Evolutionary conservation across 2,113 vertebrate species (phyloP).

Genomic region (Mystacornis crossleyi): DNA sequence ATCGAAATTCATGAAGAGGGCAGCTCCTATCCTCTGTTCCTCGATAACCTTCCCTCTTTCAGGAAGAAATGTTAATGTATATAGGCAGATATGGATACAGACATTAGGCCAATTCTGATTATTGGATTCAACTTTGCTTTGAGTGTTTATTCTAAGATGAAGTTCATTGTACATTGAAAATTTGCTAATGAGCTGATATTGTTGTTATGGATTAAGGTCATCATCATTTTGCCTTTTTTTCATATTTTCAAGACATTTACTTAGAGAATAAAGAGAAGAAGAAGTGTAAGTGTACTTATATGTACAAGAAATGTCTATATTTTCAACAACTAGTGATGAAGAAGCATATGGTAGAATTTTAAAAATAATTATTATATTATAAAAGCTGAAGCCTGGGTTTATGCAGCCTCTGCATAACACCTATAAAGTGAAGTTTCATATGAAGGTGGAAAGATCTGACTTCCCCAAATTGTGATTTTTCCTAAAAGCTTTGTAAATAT

Average conservation of each 20-base stretch:
- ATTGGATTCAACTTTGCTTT: not conserved
- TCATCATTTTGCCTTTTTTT: not conserved
- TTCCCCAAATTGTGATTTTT: fast-evolving
- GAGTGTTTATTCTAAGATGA: not conserved
- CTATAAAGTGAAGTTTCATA: not conserved
- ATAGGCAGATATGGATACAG: not conserved
- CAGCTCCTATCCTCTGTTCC: not conserved
- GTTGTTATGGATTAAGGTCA: not conserved
- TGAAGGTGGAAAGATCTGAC: not conserved
- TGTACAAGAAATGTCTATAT: not conserved
- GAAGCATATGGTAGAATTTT: not conserved
- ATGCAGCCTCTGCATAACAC: not conserved
- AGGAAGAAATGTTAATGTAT: not conserved
- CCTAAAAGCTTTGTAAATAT: not conserved
- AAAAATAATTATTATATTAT: not conserved
- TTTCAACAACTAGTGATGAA: not conserved
- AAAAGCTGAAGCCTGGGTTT: not conserved
- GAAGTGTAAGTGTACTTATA: not conserved
- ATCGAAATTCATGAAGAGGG: not conserved
- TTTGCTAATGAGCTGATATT: not conserved
- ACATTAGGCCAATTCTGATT: not conserved
- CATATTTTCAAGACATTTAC: not conserved
- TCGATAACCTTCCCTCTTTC: not conserved
- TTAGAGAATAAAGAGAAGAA: not conserved
- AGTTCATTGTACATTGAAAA: not conserved